phyloP scores from a whole-genome alignment of 53 echinoderm and acorn worm species.

The Crossaster papposus region DNA sequence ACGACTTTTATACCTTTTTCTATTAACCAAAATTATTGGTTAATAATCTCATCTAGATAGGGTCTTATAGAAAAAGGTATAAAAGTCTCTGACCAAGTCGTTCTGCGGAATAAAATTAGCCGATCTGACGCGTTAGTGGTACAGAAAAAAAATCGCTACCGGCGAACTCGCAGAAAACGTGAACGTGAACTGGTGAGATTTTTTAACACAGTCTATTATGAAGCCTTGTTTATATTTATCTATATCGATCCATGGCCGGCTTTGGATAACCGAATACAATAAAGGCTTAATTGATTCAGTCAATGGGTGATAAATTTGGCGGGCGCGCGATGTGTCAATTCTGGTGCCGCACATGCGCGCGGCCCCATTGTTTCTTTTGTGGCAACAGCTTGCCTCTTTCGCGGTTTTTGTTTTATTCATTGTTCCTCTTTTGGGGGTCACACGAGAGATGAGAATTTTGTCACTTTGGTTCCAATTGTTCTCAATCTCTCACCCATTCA shows the following conservation, averaged over 20 bases:
- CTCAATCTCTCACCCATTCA: too few relatives aligned
- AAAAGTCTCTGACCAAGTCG: too few relatives aligned
- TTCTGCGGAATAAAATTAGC: too few relatives aligned
- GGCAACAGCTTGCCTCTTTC: constrained; percentile 25
- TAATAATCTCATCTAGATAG: too few relatives aligned
- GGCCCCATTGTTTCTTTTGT: constrained; percentile 21
- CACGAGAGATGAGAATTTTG: constrained; percentile 23
- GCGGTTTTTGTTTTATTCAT: constrained; percentile 1
- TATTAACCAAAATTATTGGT: too few relatives aligned
- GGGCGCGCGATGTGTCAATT: neutral
- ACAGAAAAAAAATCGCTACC: too few relatives aligned
- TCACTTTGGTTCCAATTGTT: neutral
- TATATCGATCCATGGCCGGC: neutral
- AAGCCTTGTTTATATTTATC: neutral
- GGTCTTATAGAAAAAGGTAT: too few relatives aligned
- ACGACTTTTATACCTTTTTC: too few relatives aligned
- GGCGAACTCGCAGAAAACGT: too few relatives aligned
- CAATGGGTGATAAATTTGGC: neutral
- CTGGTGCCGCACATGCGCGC: constrained; percentile 2
- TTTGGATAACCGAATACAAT: neutral
- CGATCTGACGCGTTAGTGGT: too few relatives aligned
- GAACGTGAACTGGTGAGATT: too few relatives aligned
- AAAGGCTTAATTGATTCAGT: neutral
- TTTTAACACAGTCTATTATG: too few relatives aligned
- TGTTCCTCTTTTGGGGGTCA: neutral